A percentile compares a stretch with the other conserved stretches of the same genome.
Conservation (phyloP, 2,797 vertebrate species). For the Manis javanica region DNA sequence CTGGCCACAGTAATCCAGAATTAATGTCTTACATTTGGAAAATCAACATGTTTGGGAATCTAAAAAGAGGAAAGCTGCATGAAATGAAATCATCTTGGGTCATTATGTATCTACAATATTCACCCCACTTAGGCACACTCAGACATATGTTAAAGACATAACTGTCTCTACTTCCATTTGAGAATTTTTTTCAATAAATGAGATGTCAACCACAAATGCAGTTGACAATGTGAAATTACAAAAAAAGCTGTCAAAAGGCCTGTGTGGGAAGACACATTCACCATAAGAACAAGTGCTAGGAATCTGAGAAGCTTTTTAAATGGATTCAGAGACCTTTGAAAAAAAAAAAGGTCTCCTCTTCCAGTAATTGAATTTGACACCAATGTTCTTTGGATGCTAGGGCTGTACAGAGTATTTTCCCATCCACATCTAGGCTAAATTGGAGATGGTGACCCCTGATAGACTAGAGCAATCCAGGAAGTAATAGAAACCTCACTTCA, state of each 20-base stretch:
- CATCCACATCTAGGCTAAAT: constrained; percentile 79
- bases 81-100: constrained; percentile 5
- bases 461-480: constrained; percentile 81
- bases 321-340: constrained; percentile 74
- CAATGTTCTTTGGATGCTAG: constrained; percentile 76
- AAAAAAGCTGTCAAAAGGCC: constrained; percentile 70
- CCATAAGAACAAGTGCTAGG: constrained; percentile 69
- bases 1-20: background rate
- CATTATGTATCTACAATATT: background rate
- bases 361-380: constrained; percentile 79
- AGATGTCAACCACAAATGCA: constrained; percentile 64
- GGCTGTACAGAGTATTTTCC: constrained; percentile 76
- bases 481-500: constrained; percentile 81
- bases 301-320: constrained; percentile 81
- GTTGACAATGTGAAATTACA: constrained; percentile 77
- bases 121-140: constrained; percentile 58
- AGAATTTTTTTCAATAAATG: constrained; percentile 67
- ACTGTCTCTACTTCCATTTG: constrained; percentile 46
- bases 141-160: constrained; percentile 63
- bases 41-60: constrained; percentile 39
- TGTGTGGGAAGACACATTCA: constrained; percentile 59
- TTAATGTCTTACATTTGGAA: constrained; percentile 30
- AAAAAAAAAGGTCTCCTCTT: constrained; percentile 75
- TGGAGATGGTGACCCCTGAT: constrained; percentile 82
- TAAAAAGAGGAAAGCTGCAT: accelerated